Evolutionary conservation across 2,888 invertebrate genomes (phyloP).

Genomic region (Dryadula phaetusa): DNA sequence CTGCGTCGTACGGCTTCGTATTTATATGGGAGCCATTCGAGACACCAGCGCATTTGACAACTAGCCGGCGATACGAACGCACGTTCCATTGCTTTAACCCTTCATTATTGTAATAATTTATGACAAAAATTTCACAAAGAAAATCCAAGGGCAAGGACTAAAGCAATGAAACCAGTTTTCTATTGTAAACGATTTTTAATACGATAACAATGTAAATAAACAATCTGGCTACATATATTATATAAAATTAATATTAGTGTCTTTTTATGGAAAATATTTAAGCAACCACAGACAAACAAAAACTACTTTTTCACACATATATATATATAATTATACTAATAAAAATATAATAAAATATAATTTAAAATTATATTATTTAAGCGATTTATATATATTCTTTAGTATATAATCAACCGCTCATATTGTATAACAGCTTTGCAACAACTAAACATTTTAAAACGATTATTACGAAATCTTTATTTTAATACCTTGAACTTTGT

Average conservation of each 20-base stretch:
- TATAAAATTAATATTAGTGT: conserved; percentile 9
- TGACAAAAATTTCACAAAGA: conserved; percentile 19
- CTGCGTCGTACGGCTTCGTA: conserved; percentile 50
- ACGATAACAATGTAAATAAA: conserved; percentile 42
- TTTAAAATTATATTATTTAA: neutral
- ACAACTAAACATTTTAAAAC: neutral
- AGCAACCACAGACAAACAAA: conserved; percentile 5
- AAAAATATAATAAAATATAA: neutral
- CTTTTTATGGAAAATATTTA: neutral
- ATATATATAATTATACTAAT: neutral
- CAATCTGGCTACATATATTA: conserved; percentile 18
- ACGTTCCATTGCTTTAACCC: conserved; percentile 82
- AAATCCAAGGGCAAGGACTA: conserved; percentile 65
- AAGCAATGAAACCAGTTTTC: conserved; percentile 79
- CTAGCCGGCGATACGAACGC: conserved; percentile 47
- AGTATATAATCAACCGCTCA: neutral
- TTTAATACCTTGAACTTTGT: neutral
- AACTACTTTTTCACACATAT: neutral
- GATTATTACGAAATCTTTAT: neutral
- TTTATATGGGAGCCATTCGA: conserved; percentile 34
- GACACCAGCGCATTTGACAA: conserved; percentile 41
- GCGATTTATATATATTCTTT: neutral
- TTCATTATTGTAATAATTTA: conserved; percentile 46
- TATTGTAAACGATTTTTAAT: conserved; percentile 48
- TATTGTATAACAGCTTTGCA: conserved; percentile 1